phyloP scores from a whole-genome alignment of 2,113 vertebrate genomes.

The Mesembrinibis cayennensis region DNA sequence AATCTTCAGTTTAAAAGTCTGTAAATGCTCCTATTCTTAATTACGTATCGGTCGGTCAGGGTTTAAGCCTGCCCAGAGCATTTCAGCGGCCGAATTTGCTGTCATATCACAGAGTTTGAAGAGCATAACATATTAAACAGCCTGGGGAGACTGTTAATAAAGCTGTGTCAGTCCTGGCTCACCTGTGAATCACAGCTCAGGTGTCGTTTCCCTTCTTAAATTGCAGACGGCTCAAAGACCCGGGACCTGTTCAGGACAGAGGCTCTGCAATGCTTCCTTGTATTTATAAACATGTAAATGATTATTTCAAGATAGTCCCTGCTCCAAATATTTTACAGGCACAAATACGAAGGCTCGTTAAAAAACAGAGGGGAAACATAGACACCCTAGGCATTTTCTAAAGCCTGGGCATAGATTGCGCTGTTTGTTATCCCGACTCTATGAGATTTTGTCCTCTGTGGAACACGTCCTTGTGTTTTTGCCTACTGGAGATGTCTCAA shows the following conservation, averaged over 20 bases:
- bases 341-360: neutral
- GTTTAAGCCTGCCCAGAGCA: neutral
- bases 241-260: neutral
- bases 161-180: neutral
- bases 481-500: neutral
- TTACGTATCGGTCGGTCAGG: accelerated
- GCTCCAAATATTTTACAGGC: neutral
- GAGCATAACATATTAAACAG: neutral
- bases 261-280: neutral
- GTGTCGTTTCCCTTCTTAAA: neutral
- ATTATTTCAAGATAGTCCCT: neutral
- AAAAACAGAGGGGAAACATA: neutral
- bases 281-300: neutral
- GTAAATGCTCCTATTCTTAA: neutral
- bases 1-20: neutral
- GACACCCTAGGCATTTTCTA: neutral
- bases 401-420: neutral
- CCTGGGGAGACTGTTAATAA: neutral
- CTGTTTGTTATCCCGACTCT: neutral
- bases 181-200: neutral
- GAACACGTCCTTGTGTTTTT: neutral
- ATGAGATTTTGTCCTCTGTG: neutral
- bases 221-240: neutral
- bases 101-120: accelerated
- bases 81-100: neutral